phyloP scores from a whole-genome alignment of 2,113 vertebrate genomes.

The Motacilla tschutschensis region DNA sequence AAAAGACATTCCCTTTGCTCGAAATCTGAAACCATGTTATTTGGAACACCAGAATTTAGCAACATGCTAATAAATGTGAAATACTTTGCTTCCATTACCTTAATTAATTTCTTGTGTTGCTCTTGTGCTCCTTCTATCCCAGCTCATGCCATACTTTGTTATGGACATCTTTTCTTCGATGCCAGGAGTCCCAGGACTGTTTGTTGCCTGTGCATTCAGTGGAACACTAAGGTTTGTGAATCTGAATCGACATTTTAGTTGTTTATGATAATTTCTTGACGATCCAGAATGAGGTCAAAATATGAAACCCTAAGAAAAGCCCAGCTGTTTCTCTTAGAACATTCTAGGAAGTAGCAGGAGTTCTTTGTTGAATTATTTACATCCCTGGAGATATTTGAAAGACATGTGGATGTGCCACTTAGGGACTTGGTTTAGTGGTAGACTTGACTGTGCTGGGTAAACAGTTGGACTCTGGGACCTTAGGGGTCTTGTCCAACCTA shows the following conservation, averaged over 20 bases:
- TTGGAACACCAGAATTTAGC: background rate
- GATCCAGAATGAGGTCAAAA: background rate
- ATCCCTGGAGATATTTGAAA: background rate
- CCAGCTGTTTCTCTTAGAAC: background rate
- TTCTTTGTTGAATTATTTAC: background rate
- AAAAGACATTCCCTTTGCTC: background rate
- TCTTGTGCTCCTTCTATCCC: background rate
- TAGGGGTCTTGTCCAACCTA: background rate
- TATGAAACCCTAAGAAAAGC: background rate
- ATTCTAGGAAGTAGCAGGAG: background rate
- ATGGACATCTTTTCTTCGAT: slow-evolving; percentile 80
- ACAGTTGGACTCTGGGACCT: background rate
- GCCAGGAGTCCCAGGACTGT: slow-evolving; percentile 85
- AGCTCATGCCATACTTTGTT: slow-evolving; percentile 89
- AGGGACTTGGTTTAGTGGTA: background rate
- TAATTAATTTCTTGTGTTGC: background rate
- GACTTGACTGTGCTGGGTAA: background rate
- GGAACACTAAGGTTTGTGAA: slow-evolving; percentile 83
- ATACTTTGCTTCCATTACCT: background rate
- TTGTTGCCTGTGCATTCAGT: slow-evolving; percentile 87
- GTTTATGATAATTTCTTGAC: rapidly evolving
- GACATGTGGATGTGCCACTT: background rate
- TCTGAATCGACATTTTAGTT: background rate
- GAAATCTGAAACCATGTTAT: background rate
- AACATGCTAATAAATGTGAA: background rate